Evolutionary conservation across 2,797 vertebrate species (phyloP), one percentile per base, ranked within the genome.

Genomic region (Taenioides sp.): DNA sequence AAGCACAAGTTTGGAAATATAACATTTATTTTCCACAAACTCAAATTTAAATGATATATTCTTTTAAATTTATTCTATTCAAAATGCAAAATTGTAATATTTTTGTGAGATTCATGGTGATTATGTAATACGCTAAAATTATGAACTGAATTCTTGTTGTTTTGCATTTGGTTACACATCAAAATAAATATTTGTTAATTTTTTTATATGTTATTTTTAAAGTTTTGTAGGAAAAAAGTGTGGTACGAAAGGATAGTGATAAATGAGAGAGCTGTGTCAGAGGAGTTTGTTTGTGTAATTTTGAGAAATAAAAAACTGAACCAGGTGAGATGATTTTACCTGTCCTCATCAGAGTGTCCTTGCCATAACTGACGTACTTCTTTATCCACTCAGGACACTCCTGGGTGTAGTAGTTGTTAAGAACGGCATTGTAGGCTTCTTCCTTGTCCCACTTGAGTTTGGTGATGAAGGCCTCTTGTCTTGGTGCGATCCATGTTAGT

Each of bases 281-380:
- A n/a, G 54, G 54, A 55, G 54, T 55, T 55, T 55, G 54, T 55
- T 23, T 55, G 54, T 17, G 25, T 17, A 5, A 20, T 9, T 16
- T 49, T 49, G 40, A 43, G 37, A 17, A 59, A 61, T 58, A 6
- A 27, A 25, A 7, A 27, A 65, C 11, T 47, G 40, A 16, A 60
- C 50, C 59, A 75, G 63, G 18, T 71, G 43, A 73, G 57, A 72
- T 71, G 49, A 65, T 27, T 61, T 20, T 87, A 91, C 89, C 86
- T 88, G 18, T 87, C 67, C 80, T 87, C 75, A 73, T 5, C 57
- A 84, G 74, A 59, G 62, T 70, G 31, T 22, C 73, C 59, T 11
- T 78, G 63, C 86, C 78, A 17, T 79, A 78, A 1, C 25, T 0
- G 25, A 91, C 0, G 14, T 76, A 84, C 69, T 76, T 89, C 78